Evolutionary conservation across 2,888 invertebrate species (phyloP), one percentile per base, ranked within the genome.

Genomic region (Rhagophthalmus giganteus): DNA sequence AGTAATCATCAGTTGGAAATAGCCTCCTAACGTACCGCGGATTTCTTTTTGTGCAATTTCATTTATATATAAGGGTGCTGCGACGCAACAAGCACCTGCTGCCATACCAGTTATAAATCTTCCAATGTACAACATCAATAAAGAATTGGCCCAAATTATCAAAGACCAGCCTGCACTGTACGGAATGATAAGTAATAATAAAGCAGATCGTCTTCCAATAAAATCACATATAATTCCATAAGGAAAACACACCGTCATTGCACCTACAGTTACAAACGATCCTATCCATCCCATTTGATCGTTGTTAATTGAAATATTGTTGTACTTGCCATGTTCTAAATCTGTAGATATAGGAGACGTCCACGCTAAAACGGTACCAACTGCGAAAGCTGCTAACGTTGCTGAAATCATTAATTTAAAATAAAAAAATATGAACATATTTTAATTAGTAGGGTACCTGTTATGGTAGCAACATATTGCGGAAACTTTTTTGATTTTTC

Each of bases 1-100:
- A 0, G 90, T 88, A 42, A 94, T 79, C 83, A 90, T 87, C 24
- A 96, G 74, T 70, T 95, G 95, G 69, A 93, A 93, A 67, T 87
- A 91, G 35, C 90, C 88, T 4, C 93, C 93, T 0, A 94, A 75
- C 0, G 84, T 81, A 1, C 94, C 94, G 42, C 94, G 79, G 60
- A 90, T 85, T 10, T 85, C 82, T 56, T 85, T 87, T 59, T 90
- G 86, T 0, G 90, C 83, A 28, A 90, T 89, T 76, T 94, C 94
- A 15, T 84, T 86, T 2, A 85, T 87, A 67, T 90, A 90, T 54
- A 91, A 81, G 0, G 93, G 91, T 0, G 86, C 87, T 0, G 86
- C 84, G 7, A 90, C 84, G 60, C 88, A 89, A 64, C 87, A 87
- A 0, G 89, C 86, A 9, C 90, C 90, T 15, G 84, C 84, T n/a